Evolutionary conservation across 2,888 invertebrate genomes (phyloP).

Genomic region (Monoplex corrugatus): DNA sequence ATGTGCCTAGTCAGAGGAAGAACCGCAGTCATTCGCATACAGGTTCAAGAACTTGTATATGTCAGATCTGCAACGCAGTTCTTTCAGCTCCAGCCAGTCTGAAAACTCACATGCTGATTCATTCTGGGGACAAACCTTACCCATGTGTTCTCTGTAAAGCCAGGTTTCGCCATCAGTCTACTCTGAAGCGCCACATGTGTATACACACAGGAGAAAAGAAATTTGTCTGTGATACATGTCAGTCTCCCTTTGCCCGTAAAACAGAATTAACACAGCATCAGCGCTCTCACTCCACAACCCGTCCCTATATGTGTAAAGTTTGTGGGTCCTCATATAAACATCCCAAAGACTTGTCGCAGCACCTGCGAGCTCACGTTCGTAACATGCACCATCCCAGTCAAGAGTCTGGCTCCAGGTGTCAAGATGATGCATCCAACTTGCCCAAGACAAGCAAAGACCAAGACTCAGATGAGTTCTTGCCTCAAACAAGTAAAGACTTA

Average conservation of each 20-base stretch:
- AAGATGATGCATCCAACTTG: neutral
- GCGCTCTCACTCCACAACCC: neutral
- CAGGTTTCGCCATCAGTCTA: neutral
- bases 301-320: neutral
- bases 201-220: constrained; percentile 5
- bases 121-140: neutral
- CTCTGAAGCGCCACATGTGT: constrained; percentile 13
- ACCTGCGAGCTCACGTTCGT: neutral
- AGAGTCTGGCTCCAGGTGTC: neutral
- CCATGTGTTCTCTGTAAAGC: neutral
- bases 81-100: neutral
- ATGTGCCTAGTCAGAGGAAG: neutral
- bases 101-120: neutral
- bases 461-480: too few species aligned
- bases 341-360: constrained; percentile 1
- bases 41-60: neutral
- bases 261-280: neutral
- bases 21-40: neutral
- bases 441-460: neutral
- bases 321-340: neutral
- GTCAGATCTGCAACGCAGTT: neutral
- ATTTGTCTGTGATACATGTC: neutral
- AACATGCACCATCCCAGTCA: neutral
- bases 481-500: too few species aligned
- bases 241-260: neutral